These are phyloP conservation scores for Oscheius sp. DNA, from an alignment of 1,140 invertebrate genomes.

Conservation along the genomic window DNA sequence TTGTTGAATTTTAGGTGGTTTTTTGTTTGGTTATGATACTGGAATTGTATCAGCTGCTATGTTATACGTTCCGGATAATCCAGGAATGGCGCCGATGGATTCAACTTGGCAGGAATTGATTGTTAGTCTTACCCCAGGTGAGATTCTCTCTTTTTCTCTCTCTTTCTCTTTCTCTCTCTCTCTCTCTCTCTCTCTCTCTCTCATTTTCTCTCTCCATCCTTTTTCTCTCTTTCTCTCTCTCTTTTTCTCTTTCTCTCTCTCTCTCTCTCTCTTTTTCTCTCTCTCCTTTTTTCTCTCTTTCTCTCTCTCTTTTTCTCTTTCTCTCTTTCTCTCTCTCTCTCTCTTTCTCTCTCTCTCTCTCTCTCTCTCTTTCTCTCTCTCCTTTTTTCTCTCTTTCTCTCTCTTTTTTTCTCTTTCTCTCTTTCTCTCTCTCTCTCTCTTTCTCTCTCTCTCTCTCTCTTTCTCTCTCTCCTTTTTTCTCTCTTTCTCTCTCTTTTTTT, in stretches of 20 bases:
- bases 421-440: no score
- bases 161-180: background rate
- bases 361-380: background rate
- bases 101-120: slow-evolving; percentile 40
- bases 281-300: background rate
- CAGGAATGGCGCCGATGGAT: slow-evolving; percentile 40
- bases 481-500: no score
- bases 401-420: background rate
- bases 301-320: background rate
- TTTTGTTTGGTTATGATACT: slow-evolving; percentile 72
- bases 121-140: slow-evolving; percentile 56
- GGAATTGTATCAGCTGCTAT: slow-evolving; percentile 71
- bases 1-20: slow-evolving; percentile 64
- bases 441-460: no score
- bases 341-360: background rate
- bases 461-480: no score
- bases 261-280: background rate
- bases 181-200: background rate
- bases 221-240: background rate
- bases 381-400: background rate
- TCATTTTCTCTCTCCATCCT: no score
- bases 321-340: background rate
- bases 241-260: background rate
- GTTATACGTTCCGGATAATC: slow-evolving; percentile 63
- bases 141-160: slow-evolving; percentile 19